Evolutionary conservation across 2,888 invertebrate genomes (phyloP).

Genomic region (Brenthis hecate): DNA sequence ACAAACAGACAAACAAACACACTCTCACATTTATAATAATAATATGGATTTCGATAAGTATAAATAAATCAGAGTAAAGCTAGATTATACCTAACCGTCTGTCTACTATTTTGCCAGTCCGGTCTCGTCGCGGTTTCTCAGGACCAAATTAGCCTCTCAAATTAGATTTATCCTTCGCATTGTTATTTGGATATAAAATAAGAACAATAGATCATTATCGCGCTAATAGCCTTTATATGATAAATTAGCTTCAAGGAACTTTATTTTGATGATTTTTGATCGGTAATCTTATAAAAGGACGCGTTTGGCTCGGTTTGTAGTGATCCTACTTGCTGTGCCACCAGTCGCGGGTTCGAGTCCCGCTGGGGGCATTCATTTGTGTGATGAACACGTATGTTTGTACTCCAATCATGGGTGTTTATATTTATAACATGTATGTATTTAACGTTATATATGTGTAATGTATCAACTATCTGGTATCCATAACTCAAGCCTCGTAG

Average conservation of each 20-base stretch:
- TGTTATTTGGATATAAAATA: conserved; percentile 41
- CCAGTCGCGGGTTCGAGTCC: no score
- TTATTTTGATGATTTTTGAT: no score
- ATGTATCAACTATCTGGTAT: no score
- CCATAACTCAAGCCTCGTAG: no score
- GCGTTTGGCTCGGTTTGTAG: no score
- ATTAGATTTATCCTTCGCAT: conserved; percentile 30
- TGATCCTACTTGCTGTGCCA: no score
- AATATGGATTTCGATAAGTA: not conserved
- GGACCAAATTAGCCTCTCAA: conserved; percentile 40
- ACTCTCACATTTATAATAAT: not conserved
- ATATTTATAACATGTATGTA: no score
- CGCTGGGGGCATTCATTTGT: no score
- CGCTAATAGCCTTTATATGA: conserved; percentile 33
- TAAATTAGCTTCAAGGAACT: conserved; percentile 4
- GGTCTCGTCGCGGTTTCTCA: conserved; percentile 46
- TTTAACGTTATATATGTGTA: no score
- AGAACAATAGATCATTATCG: conserved; percentile 44
- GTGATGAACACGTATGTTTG: no score
- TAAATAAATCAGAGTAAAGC: conserved; percentile 18
- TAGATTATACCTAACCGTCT: not conserved
- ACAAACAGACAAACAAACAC: not conserved
- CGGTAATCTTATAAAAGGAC: no score
- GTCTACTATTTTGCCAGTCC: conserved; percentile 32
- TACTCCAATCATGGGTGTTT: no score